Evolutionary conservation across 2,888 invertebrate species (phyloP), one percentile per base, ranked within the genome.

Genomic region (Ceraclea dissimilis): DNA sequence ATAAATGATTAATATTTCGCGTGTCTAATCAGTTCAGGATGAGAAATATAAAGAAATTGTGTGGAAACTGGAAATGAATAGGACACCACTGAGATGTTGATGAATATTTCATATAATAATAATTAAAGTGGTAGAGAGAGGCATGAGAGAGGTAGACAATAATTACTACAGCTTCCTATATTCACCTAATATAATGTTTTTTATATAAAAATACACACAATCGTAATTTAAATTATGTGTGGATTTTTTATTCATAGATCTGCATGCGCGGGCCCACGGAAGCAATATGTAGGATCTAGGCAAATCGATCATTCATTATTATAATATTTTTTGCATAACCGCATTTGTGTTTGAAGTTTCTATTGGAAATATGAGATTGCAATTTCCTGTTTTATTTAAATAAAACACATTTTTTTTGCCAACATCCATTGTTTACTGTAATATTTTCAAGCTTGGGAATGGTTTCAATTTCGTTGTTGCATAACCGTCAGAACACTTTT

Each of bases 381-480:
- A 52, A 58, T 56, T 58, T 53, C 59, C 58, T 34, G 56, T 59
- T 52, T 60, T 56, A 60, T 60, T 60, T 54, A 60, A 58, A 60
- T 58, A 60, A 57, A 55, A 56, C 54, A 53, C 48, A 47, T 51
- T 58, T 60, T n/a, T 51, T 58, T 60, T 58, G 60, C 55, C 19
- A 49, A 49, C 16, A n/a, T 44, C 51, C 51, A 54, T 60, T 60
- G 57, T 60, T 60, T 60, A 55, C 56, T 49, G 19, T 47, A 50
- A 51, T 50, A 34, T 22, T 47, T 33, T 34, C 46, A 39, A 20
- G n/a, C 56, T 56, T 58, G 54, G 58, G 53, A 60, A 56, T 52
- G 56, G 56, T 59, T 59, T 59, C 49, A 44, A 49, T 49, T 44
- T 43, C 48, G 46, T 43, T 58, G 46, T 60, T 60, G 56, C 60